Evolutionary conservation across 1,140 invertebrate species (phyloP), one percentile per base, ranked within the genome.

Genomic region (Cephus cinctus): DNA sequence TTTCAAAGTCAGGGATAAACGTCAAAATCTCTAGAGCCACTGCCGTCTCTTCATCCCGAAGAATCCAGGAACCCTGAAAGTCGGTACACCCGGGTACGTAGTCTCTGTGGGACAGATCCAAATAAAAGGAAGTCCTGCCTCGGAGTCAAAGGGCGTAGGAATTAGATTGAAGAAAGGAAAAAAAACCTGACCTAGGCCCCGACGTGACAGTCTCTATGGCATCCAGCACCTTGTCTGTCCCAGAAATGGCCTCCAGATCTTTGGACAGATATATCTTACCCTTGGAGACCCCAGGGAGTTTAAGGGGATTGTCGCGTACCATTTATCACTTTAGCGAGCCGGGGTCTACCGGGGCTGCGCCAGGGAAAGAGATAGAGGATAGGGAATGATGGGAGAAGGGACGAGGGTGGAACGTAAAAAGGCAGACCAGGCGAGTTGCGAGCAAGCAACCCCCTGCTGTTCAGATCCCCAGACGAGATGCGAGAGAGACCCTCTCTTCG

Each of bases 241-340:
- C 14, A 11, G 27, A 36, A 36, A 11, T 18, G 34, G 14, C 34
- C 8, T 36, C 15, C 8, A 36, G 34, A 36, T 36, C 34, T 8
- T 36, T 5, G 34, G 34, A 36, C 19, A 36, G 34, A 36, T 36
- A 36, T 36, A 36, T 36, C 34, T 36, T 36, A 12, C 34, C 34
- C 19, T 16, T 11, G 6, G 15, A 15, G 48, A 47, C 45, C 22
- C 12, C 25, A 42, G 54, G 52, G 36, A 44, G 45, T 22, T 25
- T 25, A 25, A 22, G 50, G 52, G 53, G 48, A 57, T 57, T 56
- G 59, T 63, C 61, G 54, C 49, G 49, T 47, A 47, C 57, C 46
- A 67, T 67, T 67, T 64, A 66, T 64, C 59, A 63, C 54, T 48
- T 35, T 4, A 34, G 42, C 1, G 20, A 46, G 38, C 35, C 42